Percentiles rank a stretch among this genome's conserved stretches.
Conservation (phyloP, 1,140 invertebrate genomes). For the Micrasema minimum region DNA sequence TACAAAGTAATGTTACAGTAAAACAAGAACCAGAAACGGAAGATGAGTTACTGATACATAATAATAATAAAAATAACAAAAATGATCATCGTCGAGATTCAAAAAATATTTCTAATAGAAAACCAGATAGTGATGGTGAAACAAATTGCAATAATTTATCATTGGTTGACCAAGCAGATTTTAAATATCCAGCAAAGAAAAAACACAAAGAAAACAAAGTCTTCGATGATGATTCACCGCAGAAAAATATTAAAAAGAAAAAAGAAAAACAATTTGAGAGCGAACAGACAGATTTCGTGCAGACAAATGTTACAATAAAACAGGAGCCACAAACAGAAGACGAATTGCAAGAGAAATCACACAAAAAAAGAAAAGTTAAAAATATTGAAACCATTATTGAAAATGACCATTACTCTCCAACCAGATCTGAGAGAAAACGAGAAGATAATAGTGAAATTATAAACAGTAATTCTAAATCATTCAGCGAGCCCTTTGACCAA, state of each 20-base stretch:
- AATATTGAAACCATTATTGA: neutral
- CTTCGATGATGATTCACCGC: neutral
- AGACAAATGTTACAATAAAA: neutral
- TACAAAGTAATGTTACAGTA: neutral
- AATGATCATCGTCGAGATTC: too few species aligned
- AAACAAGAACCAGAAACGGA: slow-evolving; percentile 2
- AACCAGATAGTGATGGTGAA: too few species aligned
- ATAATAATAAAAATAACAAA: too few species aligned
- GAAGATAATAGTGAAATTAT: neutral
- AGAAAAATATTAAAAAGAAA: neutral
- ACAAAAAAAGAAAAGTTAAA: slow-evolving; percentile 2
- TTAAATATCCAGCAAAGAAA: too few species aligned
- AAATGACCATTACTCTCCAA: neutral
- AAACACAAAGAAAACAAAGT: slow-evolving; percentile 6
- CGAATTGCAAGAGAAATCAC: neutral
- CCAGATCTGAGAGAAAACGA: neutral
- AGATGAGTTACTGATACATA: neutral
- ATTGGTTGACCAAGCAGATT: too few species aligned
- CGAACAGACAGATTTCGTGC: neutral
- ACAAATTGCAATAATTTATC: too few species aligned
- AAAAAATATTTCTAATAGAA: too few species aligned
- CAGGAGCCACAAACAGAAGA: neutral
- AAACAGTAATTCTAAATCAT: neutral
- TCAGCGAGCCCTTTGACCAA: too few species aligned
- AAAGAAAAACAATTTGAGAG: neutral